These are phyloP conservation scores for Zaprionus davidi DNA, from an alignment of 1,140 invertebrate species.

Conservation along the genomic window DNA sequence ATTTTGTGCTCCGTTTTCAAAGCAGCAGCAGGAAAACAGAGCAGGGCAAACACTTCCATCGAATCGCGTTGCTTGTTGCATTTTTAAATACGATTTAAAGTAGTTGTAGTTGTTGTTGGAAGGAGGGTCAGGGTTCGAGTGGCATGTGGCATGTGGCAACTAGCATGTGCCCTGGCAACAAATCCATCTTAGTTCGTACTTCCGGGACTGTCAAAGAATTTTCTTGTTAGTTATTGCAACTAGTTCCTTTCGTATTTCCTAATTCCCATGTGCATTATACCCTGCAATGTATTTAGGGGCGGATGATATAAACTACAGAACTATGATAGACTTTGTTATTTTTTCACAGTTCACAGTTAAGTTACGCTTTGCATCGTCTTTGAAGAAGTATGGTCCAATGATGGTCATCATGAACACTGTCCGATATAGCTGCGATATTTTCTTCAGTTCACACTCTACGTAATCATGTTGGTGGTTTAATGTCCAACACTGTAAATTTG, in stretches of 20 bases:
- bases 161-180: constrained; percentile 1
- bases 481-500: too few relatives aligned
- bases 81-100: constrained; percentile 65
- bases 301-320: neutral
- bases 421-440: too few relatives aligned
- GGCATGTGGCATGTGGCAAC: neutral
- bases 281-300: neutral
- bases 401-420: too few relatives aligned
- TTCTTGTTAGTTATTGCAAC: constrained; percentile 22
- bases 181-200: constrained; percentile 41
- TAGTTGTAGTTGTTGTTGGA: neutral
- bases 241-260: constrained; percentile 14
- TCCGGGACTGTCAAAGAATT: constrained; percentile 40
- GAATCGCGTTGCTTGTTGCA: constrained; percentile 68
- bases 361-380: too few relatives aligned
- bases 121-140: neutral
- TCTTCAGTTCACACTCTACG: too few relatives aligned
- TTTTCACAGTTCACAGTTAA: too few relatives aligned
- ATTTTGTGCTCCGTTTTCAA: constrained; percentile 51
- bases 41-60: constrained; percentile 35
- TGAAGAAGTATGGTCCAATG: too few relatives aligned
- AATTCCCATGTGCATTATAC: neutral
- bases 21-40: constrained; percentile 21
- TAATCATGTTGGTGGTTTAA: too few relatives aligned
- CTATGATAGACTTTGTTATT: too few relatives aligned